Evolutionary conservation across 2,888 invertebrate genomes (phyloP).

Genomic region (Drosophila picticornis): DNA sequence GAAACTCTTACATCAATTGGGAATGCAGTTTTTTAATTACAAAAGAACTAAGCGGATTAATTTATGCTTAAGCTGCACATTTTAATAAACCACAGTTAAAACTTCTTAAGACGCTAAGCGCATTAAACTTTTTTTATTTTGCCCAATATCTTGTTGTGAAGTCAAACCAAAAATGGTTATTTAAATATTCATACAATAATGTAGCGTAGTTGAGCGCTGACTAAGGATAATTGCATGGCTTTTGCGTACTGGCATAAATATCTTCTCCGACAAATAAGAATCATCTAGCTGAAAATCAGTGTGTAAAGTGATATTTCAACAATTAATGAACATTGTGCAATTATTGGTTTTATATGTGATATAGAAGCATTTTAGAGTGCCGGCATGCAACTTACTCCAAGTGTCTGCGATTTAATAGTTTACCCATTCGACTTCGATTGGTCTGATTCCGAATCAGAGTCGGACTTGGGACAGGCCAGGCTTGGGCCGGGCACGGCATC

Average conservation of each 20-base stretch:
- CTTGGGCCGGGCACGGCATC: conserved; percentile 4
- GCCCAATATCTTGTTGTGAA: neutral
- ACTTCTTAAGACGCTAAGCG: neutral
- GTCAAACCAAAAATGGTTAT: neutral
- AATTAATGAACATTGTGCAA: neutral
- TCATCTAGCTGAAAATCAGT: neutral
- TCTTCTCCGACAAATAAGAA: too few relatives aligned
- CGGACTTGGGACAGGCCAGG: conserved; percentile 14
- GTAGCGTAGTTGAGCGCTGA: neutral
- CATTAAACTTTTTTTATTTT: neutral
- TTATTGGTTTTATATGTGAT: neutral
- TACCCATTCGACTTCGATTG: conserved; percentile 28
- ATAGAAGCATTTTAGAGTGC: conserved; percentile 21
- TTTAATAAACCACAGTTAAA: neutral
- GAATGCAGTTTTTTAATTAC: neutral
- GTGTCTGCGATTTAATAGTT: conserved; percentile 16
- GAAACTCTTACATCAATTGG: neutral
- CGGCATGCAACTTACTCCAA: conserved; percentile 35
- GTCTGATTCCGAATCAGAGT: conserved; percentile 19
- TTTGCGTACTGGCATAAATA: neutral
- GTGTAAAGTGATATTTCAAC: neutral
- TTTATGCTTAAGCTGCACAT: neutral
- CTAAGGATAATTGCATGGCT: neutral
- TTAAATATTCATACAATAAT: neutral
- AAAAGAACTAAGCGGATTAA: neutral